Conservation (phyloP, 2,797 vertebrate species). For the Ceryle rudis region DNA sequence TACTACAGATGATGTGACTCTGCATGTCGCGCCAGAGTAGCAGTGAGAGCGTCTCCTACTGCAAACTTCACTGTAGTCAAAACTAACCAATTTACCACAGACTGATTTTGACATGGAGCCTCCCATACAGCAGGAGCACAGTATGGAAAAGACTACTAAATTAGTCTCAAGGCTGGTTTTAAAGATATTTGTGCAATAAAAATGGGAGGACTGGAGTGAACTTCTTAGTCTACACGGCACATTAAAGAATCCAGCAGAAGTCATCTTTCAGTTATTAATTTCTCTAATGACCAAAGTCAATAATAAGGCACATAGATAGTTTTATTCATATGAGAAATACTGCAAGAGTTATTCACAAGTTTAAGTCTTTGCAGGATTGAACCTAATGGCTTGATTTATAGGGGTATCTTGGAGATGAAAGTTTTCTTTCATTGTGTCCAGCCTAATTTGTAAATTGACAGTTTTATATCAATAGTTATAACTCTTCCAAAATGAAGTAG, state of each 20-base stretch:
- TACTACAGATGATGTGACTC: not conserved
- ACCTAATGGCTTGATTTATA: not conserved
- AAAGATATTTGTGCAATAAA: not conserved
- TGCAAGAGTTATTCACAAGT: not conserved
- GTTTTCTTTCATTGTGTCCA: not conserved
- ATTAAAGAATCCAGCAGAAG: not conserved
- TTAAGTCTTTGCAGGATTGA: not conserved
- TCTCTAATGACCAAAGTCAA: too few species aligned
- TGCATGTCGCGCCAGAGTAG: not conserved
- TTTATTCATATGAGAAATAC: not conserved
- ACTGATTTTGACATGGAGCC: not conserved
- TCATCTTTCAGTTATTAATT: not conserved
- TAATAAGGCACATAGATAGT: not conserved
- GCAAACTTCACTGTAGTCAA: not conserved
- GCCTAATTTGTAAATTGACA: constrained; percentile 25
- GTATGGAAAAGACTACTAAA: not conserved
- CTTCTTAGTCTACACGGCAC: not conserved
- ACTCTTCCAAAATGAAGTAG: not conserved
- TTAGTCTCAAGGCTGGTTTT: not conserved
- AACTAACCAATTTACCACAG: not conserved
- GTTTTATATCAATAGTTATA: not conserved
- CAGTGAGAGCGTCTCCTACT: not conserved
- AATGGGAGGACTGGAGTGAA: not conserved
- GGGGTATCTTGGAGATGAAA: not conserved
- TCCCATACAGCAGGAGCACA: not conserved